phyloP scores from a whole-genome alignment of 2,797 vertebrate genomes.

The Fistularia tabacaria region DNA sequence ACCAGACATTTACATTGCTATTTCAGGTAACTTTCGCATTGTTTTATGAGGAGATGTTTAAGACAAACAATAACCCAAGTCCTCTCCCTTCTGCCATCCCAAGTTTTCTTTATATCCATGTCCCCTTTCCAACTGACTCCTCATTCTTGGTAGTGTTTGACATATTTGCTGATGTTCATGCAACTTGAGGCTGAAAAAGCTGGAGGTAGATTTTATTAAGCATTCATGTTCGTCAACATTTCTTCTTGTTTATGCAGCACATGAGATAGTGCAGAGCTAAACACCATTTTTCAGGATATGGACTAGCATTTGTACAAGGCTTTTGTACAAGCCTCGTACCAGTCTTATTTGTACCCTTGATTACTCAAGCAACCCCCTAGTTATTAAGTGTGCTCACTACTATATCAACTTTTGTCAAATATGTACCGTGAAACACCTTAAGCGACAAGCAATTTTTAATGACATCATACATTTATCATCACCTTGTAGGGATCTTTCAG shows the following conservation, averaged over 20 bases:
- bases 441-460: conserved; percentile 49
- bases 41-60: too few relatives aligned
- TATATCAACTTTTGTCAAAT: conserved; percentile 41
- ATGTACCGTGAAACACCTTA: conserved; percentile 57
- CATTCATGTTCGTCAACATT: too few relatives aligned
- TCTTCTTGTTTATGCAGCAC: too few relatives aligned
- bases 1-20: too few relatives aligned
- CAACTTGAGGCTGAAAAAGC: too few relatives aligned
- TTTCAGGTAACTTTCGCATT: too few relatives aligned
- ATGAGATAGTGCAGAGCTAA: conserved; percentile 13
- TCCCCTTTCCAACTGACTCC: conserved; percentile 3
- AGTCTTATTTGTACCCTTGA: too few relatives aligned
- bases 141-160: not conserved
- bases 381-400: too few relatives aligned
- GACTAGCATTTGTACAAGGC: conserved; percentile 17
- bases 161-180: too few relatives aligned
- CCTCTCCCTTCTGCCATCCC: conserved; percentile 2
- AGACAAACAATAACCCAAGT: too few relatives aligned
- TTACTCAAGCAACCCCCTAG: too few relatives aligned
- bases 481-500: conserved; percentile 51
- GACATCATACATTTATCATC: conserved; percentile 62
- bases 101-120: conserved; percentile 2
- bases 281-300: conserved; percentile 8
- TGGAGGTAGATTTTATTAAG: too few relatives aligned
- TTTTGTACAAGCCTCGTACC: not conserved